Conservation (phyloP, 1,140 invertebrate species). For the Eubasilissa regina region DNA sequence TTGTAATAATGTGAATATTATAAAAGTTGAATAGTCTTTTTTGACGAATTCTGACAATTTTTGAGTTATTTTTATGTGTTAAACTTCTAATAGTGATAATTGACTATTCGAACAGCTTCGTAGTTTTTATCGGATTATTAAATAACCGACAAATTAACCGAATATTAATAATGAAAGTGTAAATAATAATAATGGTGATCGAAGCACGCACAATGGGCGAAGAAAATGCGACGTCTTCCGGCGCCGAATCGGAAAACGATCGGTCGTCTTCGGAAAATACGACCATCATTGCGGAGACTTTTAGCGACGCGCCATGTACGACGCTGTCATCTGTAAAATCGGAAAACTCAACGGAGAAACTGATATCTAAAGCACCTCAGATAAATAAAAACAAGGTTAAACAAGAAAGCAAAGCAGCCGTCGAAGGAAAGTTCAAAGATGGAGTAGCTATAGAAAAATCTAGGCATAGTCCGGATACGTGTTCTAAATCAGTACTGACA, state of each 20-base stretch:
- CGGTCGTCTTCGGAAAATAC: constrained; percentile 61
- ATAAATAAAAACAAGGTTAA: constrained; percentile 64
- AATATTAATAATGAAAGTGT: constrained; percentile 20
- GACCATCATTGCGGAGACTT: constrained; percentile 63
- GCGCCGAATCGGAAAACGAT: constrained; percentile 54
- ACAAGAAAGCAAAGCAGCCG: constrained; percentile 62
- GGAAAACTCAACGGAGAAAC: constrained; percentile 72
- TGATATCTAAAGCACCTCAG: constrained; percentile 73
- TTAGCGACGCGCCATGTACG: constrained; percentile 62
- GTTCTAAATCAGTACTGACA: constrained; percentile 66
- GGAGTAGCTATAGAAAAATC: constrained; percentile 50
- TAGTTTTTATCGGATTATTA: too few species aligned
- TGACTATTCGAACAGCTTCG: background rate
- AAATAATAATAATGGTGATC: constrained; percentile 27
- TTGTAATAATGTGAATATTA: constrained; percentile 10
- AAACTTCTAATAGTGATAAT: background rate
- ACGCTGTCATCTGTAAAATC: constrained; percentile 70
- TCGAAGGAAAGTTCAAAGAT: constrained; percentile 49
- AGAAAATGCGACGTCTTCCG: constrained; percentile 57
- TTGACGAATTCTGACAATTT: background rate
- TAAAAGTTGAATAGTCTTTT: background rate
- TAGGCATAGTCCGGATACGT: constrained; percentile 52
- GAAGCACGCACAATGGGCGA: constrained; percentile 53
- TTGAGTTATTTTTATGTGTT: background rate
- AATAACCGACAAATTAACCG: background rate